Evolutionary conservation across 2,888 invertebrate species (phyloP).

Genomic region (Andricus curvator): DNA sequence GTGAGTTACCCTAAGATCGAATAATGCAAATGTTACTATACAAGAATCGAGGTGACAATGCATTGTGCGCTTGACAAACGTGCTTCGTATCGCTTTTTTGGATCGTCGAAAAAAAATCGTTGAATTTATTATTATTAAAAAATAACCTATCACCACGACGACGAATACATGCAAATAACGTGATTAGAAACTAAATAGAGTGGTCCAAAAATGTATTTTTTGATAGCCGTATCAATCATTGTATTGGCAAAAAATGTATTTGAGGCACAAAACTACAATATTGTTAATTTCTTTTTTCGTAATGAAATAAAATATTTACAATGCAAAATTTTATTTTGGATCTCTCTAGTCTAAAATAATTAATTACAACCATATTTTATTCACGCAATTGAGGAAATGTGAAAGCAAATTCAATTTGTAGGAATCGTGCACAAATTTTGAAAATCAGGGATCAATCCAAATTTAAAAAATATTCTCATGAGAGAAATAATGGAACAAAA

Average conservation of each 20-base stretch:
- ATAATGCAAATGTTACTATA: not conserved
- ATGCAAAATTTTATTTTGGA: not conserved
- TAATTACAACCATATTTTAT: not conserved
- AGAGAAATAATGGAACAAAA: not conserved
- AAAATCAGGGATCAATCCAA: not conserved
- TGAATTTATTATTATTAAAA: not conserved
- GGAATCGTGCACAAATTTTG: not conserved
- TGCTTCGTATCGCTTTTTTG: slow-evolving; percentile 46
- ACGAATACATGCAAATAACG: not conserved
- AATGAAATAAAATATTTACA: not conserved
- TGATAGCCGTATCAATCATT: not conserved
- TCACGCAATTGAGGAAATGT: no score
- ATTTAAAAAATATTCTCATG: no score
- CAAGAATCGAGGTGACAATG: slow-evolving; percentile 59
- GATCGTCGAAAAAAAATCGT: not conserved
- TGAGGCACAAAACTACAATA: no score
- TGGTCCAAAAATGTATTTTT: not conserved
- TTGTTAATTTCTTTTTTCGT: no score
- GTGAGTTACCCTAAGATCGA: not conserved
- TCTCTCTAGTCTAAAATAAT: not conserved
- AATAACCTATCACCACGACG: not conserved
- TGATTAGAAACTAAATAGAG: not conserved
- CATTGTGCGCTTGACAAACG: slow-evolving; percentile 65
- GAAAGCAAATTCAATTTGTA: no score
- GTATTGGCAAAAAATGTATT: no score